Evolutionary conservation across 37 sponge, comb jelly and placozoan species (phyloP), one percentile per base, ranked within the genome.

Genomic region (Agelas oroides): DNA sequence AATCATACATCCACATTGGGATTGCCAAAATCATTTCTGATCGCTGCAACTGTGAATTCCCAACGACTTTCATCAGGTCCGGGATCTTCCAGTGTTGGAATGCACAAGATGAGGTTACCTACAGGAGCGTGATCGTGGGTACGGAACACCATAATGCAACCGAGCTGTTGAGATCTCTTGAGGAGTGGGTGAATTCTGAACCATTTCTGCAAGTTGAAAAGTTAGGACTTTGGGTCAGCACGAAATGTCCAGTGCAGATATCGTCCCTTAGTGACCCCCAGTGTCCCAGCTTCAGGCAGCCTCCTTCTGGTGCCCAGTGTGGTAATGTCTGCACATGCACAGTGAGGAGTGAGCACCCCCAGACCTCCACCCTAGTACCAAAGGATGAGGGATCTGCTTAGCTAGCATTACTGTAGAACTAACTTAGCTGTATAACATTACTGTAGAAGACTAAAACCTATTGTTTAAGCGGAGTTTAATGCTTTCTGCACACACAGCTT

Each of bases 161-260:
- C 14, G 25, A 61, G 14, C 62, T 61, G 62, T 5, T 61, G 62
- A 2, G 14, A 5, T 61, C 11, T 25, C n/a, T 61, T 2, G 25
- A 61, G 62, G 25, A 61, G 25, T 61, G 62, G 62, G 62, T 61
- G 62, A 61, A 61, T 25, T 61, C 62, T 14, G 62, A 25, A 61
- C 62, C 62, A 27, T 2, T 5, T 23, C n/a, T 61, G 25, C n/a
- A 23, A 23, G 25, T 61, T 5, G 62, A 25, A 14, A 2, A 25
- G 2, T 61, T 27, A 14, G n/a, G 5, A 13, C 25, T 61, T 5
- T 61, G 62, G 62, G 14, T 61, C 5, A 13, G 11, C 62, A 61
- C n/a, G 14, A 61, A 61, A 61, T 61, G 62, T 61, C 62, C 62
- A 61, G 62, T 61, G n/a, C 25, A 5, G n/a, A 25, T 61, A 25